These are phyloP conservation scores for Torymus tubicola DNA, from an alignment of 2,888 invertebrate genomes.

Conservation along the genomic window DNA sequence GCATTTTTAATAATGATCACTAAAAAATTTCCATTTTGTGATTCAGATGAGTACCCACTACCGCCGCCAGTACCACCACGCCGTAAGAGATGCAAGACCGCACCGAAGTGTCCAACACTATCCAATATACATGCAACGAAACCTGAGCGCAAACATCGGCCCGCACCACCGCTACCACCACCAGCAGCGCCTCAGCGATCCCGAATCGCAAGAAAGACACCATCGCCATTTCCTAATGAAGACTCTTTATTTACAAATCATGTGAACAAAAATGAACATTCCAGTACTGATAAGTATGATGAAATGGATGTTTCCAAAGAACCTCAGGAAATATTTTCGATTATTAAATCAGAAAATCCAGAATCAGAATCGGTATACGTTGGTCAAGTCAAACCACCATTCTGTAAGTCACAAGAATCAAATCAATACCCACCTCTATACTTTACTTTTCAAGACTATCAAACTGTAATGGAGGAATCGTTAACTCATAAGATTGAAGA, in stretches of 20 bases:
- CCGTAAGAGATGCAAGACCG: constrained; percentile 68
- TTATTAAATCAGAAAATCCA: neutral
- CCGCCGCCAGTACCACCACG: constrained; percentile 73
- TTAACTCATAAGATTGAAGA: neutral
- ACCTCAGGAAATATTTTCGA: no score
- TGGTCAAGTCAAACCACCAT: constrained; percentile 32
- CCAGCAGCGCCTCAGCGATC: constrained; percentile 58
- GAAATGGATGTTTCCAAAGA: no score
- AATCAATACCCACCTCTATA: constrained; percentile 66
- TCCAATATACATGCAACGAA: constrained; percentile 54
- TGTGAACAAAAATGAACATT: neutral
- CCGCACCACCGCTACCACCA: constrained; percentile 59
- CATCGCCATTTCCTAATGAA: constrained; percentile 18
- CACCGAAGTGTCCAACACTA: constrained; percentile 44
- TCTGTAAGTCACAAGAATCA: constrained; percentile 50
- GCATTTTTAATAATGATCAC: constrained; percentile 30
- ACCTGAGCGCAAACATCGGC: constrained; percentile 60
- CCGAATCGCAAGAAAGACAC: constrained; percentile 52
- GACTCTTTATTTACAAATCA: neutral
- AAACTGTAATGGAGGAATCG: constrained; percentile 67
- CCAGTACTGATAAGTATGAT: no score
- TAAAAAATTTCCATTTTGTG: constrained; percentile 50
- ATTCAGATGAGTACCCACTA: constrained; percentile 63
- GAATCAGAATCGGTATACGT: neutral
- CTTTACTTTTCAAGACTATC: constrained; percentile 71